Conservation (phyloP, 2,888 invertebrate species). For the Caradrina kadenii region DNA sequence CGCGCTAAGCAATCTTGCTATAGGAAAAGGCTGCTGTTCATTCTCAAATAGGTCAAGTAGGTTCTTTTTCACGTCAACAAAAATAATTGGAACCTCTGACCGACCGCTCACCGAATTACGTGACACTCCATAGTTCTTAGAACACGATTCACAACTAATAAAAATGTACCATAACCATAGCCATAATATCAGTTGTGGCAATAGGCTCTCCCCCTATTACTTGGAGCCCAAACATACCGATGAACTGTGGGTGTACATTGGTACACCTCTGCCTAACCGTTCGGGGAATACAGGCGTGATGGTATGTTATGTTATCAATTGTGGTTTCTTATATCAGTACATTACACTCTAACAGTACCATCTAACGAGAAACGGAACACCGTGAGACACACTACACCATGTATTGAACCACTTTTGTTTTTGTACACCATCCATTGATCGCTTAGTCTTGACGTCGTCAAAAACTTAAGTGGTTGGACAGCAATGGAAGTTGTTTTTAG, state of each 20-base stretch:
- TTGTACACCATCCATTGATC: constrained; percentile 33
- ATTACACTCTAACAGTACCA: constrained; percentile 56
- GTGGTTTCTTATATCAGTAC: constrained; percentile 59
- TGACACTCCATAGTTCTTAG: constrained; percentile 34
- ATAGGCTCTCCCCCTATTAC: too few species aligned
- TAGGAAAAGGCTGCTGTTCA: too few species aligned
- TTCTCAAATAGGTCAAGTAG: too few species aligned
- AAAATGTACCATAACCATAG: constrained; percentile 52
- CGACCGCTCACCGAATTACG: constrained; percentile 27
- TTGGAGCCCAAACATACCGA: too few species aligned
- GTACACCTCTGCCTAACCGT: too few species aligned
- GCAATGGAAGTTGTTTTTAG: constrained; percentile 32
- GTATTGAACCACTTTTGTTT: constrained; percentile 3
- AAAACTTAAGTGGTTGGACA: not conserved
- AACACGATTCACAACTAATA: constrained; percentile 50
- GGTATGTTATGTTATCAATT: too few species aligned
- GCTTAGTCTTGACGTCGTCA: not conserved
- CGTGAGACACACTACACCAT: constrained; percentile 56
- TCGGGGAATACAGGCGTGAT: too few species aligned
- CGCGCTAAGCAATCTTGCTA: too few species aligned
- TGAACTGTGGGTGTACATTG: too few species aligned
- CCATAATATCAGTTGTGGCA: constrained; percentile 40
- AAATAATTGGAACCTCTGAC: constrained; percentile 48
- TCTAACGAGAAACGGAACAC: constrained; percentile 64
- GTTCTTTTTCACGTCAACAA: too few species aligned